A percentile compares a stretch with the other conserved stretches of the same genome.
These are phyloP conservation scores for Indri indri DNA, from an alignment of 2,113 vertebrate genomes.

Conservation along the genomic window DNA sequence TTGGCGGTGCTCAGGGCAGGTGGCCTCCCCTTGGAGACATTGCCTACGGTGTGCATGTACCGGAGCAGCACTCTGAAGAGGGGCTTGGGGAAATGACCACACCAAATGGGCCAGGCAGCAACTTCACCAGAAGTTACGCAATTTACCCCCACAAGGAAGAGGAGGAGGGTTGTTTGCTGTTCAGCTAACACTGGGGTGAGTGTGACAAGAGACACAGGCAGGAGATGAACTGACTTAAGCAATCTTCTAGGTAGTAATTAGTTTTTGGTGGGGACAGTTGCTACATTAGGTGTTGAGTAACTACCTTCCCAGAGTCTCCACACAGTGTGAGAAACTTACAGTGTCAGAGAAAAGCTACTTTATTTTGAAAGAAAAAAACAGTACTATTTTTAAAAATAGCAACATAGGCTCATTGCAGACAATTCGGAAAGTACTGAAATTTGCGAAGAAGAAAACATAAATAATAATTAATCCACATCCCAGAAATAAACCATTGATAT, in stretches of 20 bases:
- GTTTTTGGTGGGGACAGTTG: not conserved
- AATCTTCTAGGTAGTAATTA: not conserved
- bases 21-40: fast-evolving
- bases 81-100: fast-evolving
- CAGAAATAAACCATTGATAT: not conserved
- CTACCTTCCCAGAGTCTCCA: not conserved
- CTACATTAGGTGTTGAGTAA: not conserved
- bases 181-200: not conserved
- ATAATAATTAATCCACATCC: not conserved
- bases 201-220: not conserved
- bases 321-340: not conserved
- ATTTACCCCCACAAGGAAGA: not conserved
- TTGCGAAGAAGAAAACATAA: not conserved
- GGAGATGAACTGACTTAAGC: not conserved
- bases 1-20: not conserved
- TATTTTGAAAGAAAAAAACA: not conserved
- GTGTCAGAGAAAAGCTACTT: not conserved
- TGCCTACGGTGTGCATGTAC: fast-evolving
- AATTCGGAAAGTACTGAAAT: not conserved
- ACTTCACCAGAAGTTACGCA: not conserved
- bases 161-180: not conserved
- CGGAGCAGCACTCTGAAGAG: not conserved
- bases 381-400: not conserved
- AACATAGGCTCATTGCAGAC: not conserved
- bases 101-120: not conserved